Conservation (phyloP, 2,113 vertebrate genomes). For the Xiphorhynchus elegans region DNA sequence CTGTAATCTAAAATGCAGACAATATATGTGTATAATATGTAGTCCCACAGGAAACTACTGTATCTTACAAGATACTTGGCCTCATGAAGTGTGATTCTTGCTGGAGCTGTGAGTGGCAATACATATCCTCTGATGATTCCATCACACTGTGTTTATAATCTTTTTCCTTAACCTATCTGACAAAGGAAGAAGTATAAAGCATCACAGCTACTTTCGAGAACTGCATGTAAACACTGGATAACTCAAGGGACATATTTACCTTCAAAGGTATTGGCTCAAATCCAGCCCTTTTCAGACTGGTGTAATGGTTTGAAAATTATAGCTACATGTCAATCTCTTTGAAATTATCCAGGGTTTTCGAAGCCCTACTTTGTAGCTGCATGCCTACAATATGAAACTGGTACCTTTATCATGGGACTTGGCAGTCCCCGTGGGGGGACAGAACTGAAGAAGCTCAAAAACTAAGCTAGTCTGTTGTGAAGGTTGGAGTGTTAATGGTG, state of each 20-base stretch:
- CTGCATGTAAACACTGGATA: not conserved
- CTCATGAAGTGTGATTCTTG: not conserved
- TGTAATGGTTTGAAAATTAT: not conserved
- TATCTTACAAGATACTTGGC: not conserved
- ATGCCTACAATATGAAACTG: not conserved
- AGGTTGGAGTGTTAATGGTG: not conserved
- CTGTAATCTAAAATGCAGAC: constrained; percentile 31
- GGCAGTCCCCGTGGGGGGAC: not conserved
- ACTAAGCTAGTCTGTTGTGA: not conserved
- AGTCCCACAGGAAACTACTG: constrained; percentile 8
- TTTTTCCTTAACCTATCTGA: not conserved
- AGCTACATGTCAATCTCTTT: not conserved
- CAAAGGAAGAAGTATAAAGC: not conserved
- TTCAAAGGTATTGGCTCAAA: not conserved
- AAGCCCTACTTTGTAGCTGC: not conserved
- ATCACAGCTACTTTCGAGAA: not conserved
- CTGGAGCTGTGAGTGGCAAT: not conserved
- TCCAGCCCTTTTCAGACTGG: not conserved
- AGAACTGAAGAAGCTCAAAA: not conserved
- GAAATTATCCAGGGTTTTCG: not conserved
- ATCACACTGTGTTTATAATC: not conserved
- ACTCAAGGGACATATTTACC: not conserved
- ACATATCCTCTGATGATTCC: not conserved
- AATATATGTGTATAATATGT: not conserved
- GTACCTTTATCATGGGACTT: not conserved